These are phyloP conservation scores for Oceanites oceanicus DNA, from an alignment of 2,113 vertebrate genomes.

Conservation along the genomic window DNA sequence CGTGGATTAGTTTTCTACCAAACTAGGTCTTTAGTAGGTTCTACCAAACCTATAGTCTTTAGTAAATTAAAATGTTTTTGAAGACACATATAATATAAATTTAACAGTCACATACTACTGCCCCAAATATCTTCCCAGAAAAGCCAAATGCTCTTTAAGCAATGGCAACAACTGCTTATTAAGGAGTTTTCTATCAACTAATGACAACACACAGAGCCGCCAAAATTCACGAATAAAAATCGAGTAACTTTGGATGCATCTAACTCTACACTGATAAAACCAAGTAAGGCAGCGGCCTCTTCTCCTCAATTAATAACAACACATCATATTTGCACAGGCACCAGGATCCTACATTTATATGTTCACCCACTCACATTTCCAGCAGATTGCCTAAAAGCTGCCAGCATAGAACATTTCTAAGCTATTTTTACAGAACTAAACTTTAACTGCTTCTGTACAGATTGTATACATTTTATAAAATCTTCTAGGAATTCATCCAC, in stretches of 20 bases:
- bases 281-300: not conserved
- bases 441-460: not conserved
- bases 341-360: fast-evolving
- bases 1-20: not conserved
- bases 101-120: not conserved
- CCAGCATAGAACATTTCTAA: not conserved
- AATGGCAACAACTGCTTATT: not conserved
- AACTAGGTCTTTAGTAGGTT: too few relatives aligned
- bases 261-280: not conserved
- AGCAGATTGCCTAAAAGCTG: not conserved
- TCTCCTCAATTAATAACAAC: not conserved
- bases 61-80: not conserved
- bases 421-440: not conserved
- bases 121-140: not conserved
- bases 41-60: not conserved
- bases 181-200: not conserved
- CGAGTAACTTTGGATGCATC: not conserved
- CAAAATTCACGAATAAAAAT: not conserved
- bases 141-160: not conserved
- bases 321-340: not conserved
- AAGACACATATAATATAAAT: not conserved
- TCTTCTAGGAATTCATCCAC: not conserved
- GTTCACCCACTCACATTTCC: not conserved
- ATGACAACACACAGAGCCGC: not conserved
- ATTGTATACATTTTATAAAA: not conserved